Percentiles rank a stretch among this genome's conserved stretches.
phyloP scores from a whole-genome alignment of 2,888 invertebrate genomes.

The Phoenoteleia sp. region DNA sequence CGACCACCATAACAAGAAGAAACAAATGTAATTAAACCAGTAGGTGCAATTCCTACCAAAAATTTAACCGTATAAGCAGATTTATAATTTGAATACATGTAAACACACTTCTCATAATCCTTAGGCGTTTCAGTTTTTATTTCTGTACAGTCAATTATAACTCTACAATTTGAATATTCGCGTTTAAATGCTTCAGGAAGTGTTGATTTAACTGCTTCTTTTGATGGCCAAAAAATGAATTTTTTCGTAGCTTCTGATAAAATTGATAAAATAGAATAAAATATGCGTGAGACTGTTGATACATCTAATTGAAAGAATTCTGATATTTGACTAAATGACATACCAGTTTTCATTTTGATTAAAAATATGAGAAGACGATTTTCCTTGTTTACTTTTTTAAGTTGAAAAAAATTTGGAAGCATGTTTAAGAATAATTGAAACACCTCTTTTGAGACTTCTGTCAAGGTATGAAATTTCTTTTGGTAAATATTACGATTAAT shows the following conservation, averaged over 20 bases:
- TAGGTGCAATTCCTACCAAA: conserved; percentile 73
- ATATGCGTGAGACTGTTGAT: conserved; percentile 22
- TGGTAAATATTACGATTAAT: too few relatives aligned
- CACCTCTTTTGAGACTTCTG: conserved; percentile 55
- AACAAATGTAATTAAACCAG: conserved; percentile 71
- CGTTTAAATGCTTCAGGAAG: conserved; percentile 76
- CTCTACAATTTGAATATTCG: conserved; percentile 67
- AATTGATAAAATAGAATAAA: conserved; percentile 18
- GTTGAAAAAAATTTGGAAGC: conserved; percentile 48
- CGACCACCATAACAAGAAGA: conserved; percentile 73
- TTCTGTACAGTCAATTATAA: conserved; percentile 76
- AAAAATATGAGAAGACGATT: conserved; percentile 71
- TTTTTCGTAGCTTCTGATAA: conserved; percentile 44
- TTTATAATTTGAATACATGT: conserved; percentile 73
- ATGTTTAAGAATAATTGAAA: conserved; percentile 61
- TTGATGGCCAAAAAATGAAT: conserved; percentile 73
- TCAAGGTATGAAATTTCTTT: conserved; percentile 45
- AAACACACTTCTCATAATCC: conserved; percentile 59
- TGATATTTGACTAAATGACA: conserved; percentile 12
- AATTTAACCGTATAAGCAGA: conserved; percentile 71
- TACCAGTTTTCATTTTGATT: conserved; percentile 71
- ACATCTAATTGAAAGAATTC: conserved; percentile 11
- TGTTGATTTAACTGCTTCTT: conserved; percentile 70
- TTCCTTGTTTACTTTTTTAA: conserved; percentile 53
- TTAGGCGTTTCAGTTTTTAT: conserved; percentile 70